Conservation (phyloP, 2,888 invertebrate genomes). For the Parapristionchus giblindavisi region DNA sequence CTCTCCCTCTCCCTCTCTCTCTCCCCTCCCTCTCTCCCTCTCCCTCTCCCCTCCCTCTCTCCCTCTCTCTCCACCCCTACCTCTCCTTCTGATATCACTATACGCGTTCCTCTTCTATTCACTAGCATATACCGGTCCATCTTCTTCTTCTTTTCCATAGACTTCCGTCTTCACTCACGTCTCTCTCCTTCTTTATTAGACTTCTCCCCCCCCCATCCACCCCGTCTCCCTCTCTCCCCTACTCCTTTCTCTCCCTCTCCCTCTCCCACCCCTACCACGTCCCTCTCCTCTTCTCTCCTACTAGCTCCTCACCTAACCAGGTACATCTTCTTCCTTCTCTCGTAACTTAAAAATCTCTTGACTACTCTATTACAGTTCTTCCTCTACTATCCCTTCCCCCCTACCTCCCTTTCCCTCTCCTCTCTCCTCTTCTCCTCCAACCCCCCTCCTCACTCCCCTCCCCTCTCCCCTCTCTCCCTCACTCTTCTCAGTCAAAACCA, state of each 20-base stretch:
- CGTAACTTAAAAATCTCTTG: not conserved
- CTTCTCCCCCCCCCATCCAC: not conserved
- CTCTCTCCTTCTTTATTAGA: not conserved
- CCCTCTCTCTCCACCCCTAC: constrained; percentile 11
- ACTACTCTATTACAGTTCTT: not conserved
- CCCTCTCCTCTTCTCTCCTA: constrained; percentile 14
- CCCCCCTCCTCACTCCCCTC: constrained; percentile 5
- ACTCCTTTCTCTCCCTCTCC: not conserved
- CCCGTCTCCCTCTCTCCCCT: constrained; percentile 11
- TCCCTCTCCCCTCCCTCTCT: not conserved
- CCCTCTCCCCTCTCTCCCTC: not conserved
- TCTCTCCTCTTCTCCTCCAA: not conserved
- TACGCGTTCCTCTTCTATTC: not conserved
- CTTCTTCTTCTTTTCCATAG: constrained; percentile 6
- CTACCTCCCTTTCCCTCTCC: not conserved
- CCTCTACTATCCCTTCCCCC: not conserved
- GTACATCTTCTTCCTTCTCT: not conserved
- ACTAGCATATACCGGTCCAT: not conserved
- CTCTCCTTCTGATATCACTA: not conserved
- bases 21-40: constrained; percentile 10
- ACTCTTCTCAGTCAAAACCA: constrained; percentile 20
- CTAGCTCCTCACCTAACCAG: constrained; percentile 18
- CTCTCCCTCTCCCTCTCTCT: constrained; percentile 18
- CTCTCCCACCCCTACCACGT: not conserved
- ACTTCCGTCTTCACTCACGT: constrained; percentile 9